These are phyloP conservation scores for Acanthosepion lycidas DNA, from an alignment of 2,888 invertebrate species.

Conservation along the genomic window DNA sequence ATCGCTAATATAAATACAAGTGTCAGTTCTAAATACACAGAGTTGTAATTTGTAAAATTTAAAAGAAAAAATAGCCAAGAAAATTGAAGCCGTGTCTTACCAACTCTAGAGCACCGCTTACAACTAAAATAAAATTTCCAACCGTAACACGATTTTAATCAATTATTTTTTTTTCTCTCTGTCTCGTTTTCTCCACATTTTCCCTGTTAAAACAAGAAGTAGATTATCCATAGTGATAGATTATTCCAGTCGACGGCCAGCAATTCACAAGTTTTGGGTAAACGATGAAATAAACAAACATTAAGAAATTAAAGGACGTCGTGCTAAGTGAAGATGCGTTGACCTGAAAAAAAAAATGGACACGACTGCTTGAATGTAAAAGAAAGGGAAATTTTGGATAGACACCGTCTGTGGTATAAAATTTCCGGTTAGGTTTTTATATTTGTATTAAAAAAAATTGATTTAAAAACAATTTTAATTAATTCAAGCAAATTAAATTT, in stretches of 20 bases:
- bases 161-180: not conserved
- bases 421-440: slow-evolving; percentile 33
- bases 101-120: not conserved
- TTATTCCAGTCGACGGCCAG: not conserved
- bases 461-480: not conserved
- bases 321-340: not conserved
- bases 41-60: not conserved
- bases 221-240: not conserved
- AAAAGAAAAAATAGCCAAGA: not conserved
- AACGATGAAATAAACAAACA: not conserved
- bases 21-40: not conserved
- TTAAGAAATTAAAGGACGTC: slow-evolving; percentile 1
- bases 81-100: not conserved
- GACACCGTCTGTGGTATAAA: not conserved
- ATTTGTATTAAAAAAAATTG: not conserved
- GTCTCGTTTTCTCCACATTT: not conserved
- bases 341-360: slow-evolving; percentile 33
- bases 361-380: not conserved
- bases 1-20: not conserved
- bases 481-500: not conserved
- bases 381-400: not conserved
- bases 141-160: not conserved
- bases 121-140: slow-evolving; percentile 22
- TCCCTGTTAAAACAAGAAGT: not conserved
- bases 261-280: not conserved